A percentile compares a stretch with the other conserved stretches of the same genome.
These are phyloP conservation scores for Trialeurodes vaporariorum DNA, from an alignment of 1,140 invertebrate species.

Conservation along the genomic window DNA sequence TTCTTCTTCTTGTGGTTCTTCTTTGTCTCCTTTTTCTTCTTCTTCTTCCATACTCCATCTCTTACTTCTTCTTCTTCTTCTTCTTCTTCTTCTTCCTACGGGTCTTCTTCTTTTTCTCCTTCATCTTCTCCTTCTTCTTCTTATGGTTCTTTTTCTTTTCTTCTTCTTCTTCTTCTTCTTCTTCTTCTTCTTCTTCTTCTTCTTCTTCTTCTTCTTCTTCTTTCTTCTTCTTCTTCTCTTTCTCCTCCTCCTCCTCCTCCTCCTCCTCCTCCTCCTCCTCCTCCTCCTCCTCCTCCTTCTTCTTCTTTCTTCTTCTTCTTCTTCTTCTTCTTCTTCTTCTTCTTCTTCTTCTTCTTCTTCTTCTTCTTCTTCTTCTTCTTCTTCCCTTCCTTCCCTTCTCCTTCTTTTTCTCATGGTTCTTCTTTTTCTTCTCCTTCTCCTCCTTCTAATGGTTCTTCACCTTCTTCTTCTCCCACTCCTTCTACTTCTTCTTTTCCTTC, in stretches of 20 bases:
- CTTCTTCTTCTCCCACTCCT: not conserved
- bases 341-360: not conserved
- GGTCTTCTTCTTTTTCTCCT: no score
- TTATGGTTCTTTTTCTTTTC: no score
- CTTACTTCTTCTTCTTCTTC: no score
- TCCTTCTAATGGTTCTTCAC: no score
- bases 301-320: constrained; percentile 1
- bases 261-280: constrained; percentile 2
- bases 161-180: no score
- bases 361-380: not conserved
- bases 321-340: constrained; percentile 1
- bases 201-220: not conserved
- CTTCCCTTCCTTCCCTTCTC: not conserved
- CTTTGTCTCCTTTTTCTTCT: no score
- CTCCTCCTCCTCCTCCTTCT: not conserved
- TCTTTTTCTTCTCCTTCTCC: not conserved
- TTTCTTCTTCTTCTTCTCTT: not conserved
- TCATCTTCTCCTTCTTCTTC: no score
- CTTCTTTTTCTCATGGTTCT: no score
- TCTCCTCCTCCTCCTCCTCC: not conserved
- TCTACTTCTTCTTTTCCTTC: constrained; percentile 4
- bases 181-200: no score
- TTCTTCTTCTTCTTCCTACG: no score
- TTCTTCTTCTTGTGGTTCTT: no score
- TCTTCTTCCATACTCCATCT: no score